These are phyloP conservation scores for Automeris io DNA, from an alignment of 2,888 invertebrate genomes.

Conservation along the genomic window DNA sequence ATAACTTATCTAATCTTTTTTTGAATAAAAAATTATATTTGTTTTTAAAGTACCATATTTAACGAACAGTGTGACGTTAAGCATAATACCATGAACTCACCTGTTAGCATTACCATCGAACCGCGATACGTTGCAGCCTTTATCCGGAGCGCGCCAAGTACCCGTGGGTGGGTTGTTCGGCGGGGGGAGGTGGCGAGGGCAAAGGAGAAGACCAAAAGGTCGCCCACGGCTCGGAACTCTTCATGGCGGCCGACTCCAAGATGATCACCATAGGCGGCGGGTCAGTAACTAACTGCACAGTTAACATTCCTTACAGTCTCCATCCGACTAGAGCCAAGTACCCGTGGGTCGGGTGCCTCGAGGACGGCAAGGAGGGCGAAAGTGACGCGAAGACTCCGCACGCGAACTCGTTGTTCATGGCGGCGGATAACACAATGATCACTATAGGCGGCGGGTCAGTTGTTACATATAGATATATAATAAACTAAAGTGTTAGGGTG, in stretches of 20 bases:
- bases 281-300: conserved; percentile 71
- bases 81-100: too few relatives aligned
- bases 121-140: conserved; percentile 64
- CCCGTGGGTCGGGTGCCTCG: conserved; percentile 94
- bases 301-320: conserved; percentile 61
- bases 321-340: conserved; percentile 91
- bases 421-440: conserved; percentile 94
- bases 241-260: conserved; percentile 96
- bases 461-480: too few relatives aligned
- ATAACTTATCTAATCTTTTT: too few relatives aligned
- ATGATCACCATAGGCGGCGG: conserved; percentile 98
- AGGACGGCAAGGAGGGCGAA: conserved; percentile 68
- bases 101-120: not conserved
- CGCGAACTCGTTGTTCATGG: conserved; percentile 94
- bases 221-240: conserved; percentile 92
- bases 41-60: too few relatives aligned
- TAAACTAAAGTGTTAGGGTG: too few relatives aligned
- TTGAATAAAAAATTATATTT: too few relatives aligned
- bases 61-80: too few relatives aligned
- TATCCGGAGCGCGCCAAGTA: conserved; percentile 93
- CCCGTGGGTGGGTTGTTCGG: conserved; percentile 91
- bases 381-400: conserved; percentile 64
- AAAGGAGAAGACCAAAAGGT: conserved; percentile 79
- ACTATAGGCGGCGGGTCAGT: conserved; percentile 97
- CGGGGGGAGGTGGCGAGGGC: conserved; percentile 33